Evolutionary conservation across 92 coral and sea anemone genomes (phyloP).

Genomic region (Blastomussa wellsi): DNA sequence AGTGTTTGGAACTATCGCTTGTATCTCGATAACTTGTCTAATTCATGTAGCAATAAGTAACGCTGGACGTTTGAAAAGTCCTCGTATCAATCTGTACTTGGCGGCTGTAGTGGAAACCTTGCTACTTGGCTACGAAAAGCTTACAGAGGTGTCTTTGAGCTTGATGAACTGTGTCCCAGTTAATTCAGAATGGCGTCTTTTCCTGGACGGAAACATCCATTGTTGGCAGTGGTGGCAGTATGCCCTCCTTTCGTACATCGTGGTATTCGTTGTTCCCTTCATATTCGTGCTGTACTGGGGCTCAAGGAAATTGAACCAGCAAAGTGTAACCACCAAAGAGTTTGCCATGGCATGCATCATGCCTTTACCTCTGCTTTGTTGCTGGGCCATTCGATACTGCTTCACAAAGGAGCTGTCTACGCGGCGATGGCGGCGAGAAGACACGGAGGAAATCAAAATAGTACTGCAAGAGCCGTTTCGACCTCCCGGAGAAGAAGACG

Average conservation of each 20-base stretch:
- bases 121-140: constrained; percentile 52
- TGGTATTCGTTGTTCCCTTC: constrained; percentile 40
- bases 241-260: constrained; percentile 12
- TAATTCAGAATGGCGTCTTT: constrained; percentile 19
- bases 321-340: constrained; percentile 21
- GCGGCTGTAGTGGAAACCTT: constrained; percentile 40
- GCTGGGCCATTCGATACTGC: constrained; percentile 12
- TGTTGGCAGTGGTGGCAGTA: constrained; percentile 66
- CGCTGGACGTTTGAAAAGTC: background rate
- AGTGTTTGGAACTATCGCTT: constrained; percentile 34
- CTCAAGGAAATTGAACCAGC: constrained; percentile 20
- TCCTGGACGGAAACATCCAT: constrained; percentile 43
- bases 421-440: background rate
- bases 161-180: constrained; percentile 43
- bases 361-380: constrained; percentile 27
- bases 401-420: background rate
- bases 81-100: constrained; percentile 15
- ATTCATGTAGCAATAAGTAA: constrained; percentile 6
- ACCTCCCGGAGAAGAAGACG: constrained; percentile 24
- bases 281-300: constrained; percentile 49
- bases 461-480: constrained; percentile 51
- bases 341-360: constrained; percentile 24
- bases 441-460: constrained; percentile 3
- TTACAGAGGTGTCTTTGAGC: constrained; percentile 43
- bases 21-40: constrained; percentile 11